Evolutionary conservation across 2,888 invertebrate species (phyloP), one percentile per base, ranked within the genome.

Genomic region (Himalopsyche kuldschensis): DNA sequence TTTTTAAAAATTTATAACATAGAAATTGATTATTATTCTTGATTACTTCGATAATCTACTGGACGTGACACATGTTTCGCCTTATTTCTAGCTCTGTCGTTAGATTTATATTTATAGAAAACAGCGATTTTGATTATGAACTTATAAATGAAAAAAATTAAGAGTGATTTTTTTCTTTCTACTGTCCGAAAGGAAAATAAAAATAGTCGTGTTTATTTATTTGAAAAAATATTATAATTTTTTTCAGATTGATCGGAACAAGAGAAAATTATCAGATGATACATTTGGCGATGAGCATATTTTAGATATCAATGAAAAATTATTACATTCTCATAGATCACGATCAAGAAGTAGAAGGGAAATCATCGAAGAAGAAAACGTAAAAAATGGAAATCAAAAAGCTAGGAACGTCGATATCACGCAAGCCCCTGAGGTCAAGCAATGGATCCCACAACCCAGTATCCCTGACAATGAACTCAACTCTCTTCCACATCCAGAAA

Each of bases 401-500:
- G 24, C 75, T 27, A 89, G 77, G 88, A 89, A 76, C 88, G 81
- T 81, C 4, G 78, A 69, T 88, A 24, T 77, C 87, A 88, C 75
- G 82, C 88, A 35, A 89, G 89, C 87, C 77, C 87, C 87, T 32
- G 89, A 88, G 77, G 88, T 87, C 31, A 87, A 88, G 2, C 90
- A 91, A 0, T 92, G 92, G 92, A 88, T 92, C 20, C 92, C 92
- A 0, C 90, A 90, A 4, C 89, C 90, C 0, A 87, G 90, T n/a
- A 4, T 55, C 10, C 89, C 90, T 0, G 89, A 90, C 0, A 89
- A 90, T 86, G 90, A 90, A 35, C 90, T 91, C 48, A 90, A 41
- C 41, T 15, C 41, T 41, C 41, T 41, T 15, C 15, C 41, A 41
- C 4, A 41, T 41, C 41, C 41, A 41, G 41, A 91, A 0, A 91